These are phyloP conservation scores for Xylota sylvarum DNA, from an alignment of 2,888 invertebrate genomes.

Conservation along the genomic window DNA sequence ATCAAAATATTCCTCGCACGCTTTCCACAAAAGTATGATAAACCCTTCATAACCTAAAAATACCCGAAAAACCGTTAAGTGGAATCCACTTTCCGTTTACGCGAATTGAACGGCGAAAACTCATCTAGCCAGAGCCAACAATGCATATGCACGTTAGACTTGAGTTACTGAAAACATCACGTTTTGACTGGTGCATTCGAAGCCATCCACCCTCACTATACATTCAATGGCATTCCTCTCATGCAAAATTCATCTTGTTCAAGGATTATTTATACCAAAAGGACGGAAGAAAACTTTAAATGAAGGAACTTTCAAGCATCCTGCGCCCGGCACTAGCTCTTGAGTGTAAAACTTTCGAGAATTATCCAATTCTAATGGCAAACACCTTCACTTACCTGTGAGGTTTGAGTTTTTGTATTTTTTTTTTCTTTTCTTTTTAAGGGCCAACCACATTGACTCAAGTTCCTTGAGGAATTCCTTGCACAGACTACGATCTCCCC, in stretches of 20 bases:
- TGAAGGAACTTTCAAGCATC: conserved; percentile 73
- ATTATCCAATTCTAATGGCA: conserved; percentile 62
- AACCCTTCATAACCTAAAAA: conserved; percentile 9
- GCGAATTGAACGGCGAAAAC: conserved; percentile 31
- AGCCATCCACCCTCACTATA: not conserved
- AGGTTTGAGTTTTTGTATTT: not conserved
- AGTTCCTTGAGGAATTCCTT: conserved; percentile 7
- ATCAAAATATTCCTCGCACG: not conserved
- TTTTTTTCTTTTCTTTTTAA: conserved; percentile 16
- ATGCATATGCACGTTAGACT: conserved; percentile 46
- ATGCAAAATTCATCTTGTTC: conserved; percentile 62
- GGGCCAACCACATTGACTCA: conserved; percentile 29
- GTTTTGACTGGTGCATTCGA: conserved; percentile 17
- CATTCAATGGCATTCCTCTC: conserved; percentile 35
- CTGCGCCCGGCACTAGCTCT: conserved; percentile 11
- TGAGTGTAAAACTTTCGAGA: conserved; percentile 60
- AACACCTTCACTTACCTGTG: conserved; percentile 51
- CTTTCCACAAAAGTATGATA: not conserved
- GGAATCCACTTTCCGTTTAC: conserved; percentile 42
- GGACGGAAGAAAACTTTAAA: conserved; percentile 70
- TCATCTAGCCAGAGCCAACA: conserved; percentile 18
- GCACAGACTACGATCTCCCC: conserved; percentile 20
- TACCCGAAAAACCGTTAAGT: conserved; percentile 28
- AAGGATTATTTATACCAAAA: conserved; percentile 63
- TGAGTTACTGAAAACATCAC: conserved; percentile 53